phyloP scores from a whole-genome alignment of 2,888 invertebrate species.

The Mycogona germanica region DNA sequence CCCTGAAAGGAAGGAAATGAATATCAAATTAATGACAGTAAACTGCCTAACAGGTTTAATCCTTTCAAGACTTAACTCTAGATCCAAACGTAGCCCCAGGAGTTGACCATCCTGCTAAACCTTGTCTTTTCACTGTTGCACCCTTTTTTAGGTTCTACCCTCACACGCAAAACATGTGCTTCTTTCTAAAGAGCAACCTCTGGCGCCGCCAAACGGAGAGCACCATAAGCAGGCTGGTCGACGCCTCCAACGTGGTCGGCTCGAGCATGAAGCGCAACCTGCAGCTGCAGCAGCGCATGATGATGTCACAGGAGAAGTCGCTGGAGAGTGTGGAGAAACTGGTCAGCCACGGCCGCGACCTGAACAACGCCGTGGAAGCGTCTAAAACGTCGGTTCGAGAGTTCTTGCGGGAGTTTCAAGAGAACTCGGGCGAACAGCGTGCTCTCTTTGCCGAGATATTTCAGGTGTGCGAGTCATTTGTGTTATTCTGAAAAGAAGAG shows the following conservation, averaged over 20 bases:
- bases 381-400: conserved; percentile 18
- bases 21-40: no score
- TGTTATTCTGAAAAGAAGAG: no score
- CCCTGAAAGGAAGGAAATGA: no score
- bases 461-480: no score
- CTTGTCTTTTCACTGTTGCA: no score
- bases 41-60: no score
- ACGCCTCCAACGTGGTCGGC: conserved; percentile 42
- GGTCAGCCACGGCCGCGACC: conserved; percentile 29
- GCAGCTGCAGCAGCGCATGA: conserved; percentile 38
- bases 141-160: no score
- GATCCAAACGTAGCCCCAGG: no score
- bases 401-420: background rate
- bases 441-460: background rate
- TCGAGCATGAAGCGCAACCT: conserved; percentile 39
- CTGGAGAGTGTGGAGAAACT: conserved; percentile 33
- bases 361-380: conserved; percentile 25
- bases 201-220: conserved; percentile 49
- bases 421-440: background rate
- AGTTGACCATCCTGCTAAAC: no score
- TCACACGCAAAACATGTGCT: conserved; percentile 52
- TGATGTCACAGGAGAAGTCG: conserved; percentile 37
- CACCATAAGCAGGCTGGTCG: conserved; percentile 41
- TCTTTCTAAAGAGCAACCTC: conserved; percentile 45
- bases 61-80: no score